Conservation (phyloP, 1,140 invertebrate species). For the Hyles euphorbiae region DNA sequence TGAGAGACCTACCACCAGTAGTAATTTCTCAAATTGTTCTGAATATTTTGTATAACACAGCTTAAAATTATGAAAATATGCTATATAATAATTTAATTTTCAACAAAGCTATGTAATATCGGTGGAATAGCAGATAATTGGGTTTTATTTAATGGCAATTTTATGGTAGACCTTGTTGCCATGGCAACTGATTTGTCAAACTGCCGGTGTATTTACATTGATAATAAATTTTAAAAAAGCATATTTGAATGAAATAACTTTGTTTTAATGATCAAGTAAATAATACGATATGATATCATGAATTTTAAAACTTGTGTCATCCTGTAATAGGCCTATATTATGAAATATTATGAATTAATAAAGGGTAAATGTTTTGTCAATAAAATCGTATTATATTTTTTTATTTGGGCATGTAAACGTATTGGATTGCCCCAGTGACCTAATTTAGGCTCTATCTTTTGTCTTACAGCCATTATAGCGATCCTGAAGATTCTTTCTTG, state of each 20-base stretch:
- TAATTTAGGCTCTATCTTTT: conserved; percentile 20
- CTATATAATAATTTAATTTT: too few species aligned
- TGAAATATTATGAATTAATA: not conserved
- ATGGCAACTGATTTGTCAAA: conserved; percentile 26
- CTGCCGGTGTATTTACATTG: conserved; percentile 15
- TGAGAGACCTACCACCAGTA: too few species aligned
- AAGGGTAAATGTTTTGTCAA: conserved; percentile 28
- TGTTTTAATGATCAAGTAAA: too few species aligned
- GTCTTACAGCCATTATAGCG: not conserved
- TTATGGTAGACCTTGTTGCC: conserved; percentile 6
- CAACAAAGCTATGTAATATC: too few species aligned
- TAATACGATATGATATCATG: not conserved
- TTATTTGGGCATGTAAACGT: conserved; percentile 8
- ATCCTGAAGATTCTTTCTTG: too few species aligned
- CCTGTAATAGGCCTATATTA: not conserved
- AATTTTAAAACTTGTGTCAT: not conserved
- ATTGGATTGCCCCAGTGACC: conserved; percentile 25
- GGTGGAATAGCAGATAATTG: too few species aligned
- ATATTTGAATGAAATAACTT: too few species aligned
- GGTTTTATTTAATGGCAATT: too few species aligned
- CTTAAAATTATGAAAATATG: too few species aligned
- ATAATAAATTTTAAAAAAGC: not conserved
- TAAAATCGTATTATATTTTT: conserved; percentile 12
- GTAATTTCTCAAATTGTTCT: too few species aligned
- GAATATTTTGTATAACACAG: too few species aligned